Percentiles rank a stretch among this genome's conserved stretches.
These are phyloP conservation scores for Orthosia incerta DNA, from an alignment of 2,888 invertebrate genomes.

Conservation along the genomic window DNA sequence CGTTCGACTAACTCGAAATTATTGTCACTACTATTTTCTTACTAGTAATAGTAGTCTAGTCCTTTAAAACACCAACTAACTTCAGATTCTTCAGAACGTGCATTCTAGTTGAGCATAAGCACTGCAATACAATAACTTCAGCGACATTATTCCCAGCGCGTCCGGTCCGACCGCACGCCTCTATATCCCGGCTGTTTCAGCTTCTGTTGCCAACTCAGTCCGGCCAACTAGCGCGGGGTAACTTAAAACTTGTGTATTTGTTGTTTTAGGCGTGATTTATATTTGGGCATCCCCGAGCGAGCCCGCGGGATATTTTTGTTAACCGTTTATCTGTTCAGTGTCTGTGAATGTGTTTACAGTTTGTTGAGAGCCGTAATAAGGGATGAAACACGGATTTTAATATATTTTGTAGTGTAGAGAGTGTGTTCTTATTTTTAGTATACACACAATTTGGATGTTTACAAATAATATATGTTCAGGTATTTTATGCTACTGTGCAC, in stretches of 20 bases:
- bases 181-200: constrained; percentile 44
- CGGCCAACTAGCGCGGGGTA: constrained; percentile 56
- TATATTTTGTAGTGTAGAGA: constrained; percentile 12
- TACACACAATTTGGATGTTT: too few relatives aligned
- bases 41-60: too few relatives aligned
- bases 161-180: constrained; percentile 21
- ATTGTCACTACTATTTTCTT: neutral
- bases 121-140: constrained; percentile 11
- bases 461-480: neutral
- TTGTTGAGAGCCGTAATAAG: constrained; percentile 56
- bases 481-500: neutral
- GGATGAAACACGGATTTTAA: constrained; percentile 43
- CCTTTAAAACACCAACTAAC: neutral
- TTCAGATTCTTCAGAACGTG: neutral
- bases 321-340: constrained; percentile 63
- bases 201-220: constrained; percentile 62
- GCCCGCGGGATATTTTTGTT: constrained; percentile 63
- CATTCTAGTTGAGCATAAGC: neutral
- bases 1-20: neutral
- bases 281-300: constrained; percentile 55
- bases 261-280: constrained; percentile 70
- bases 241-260: constrained; percentile 68
- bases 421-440: constrained; percentile 10
- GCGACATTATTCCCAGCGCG: constrained; percentile 23
- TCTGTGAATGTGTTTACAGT: constrained; percentile 61